phyloP scores from a whole-genome alignment of 92 coral and sea anemone species.

The Pocillopora meandrina region DNA sequence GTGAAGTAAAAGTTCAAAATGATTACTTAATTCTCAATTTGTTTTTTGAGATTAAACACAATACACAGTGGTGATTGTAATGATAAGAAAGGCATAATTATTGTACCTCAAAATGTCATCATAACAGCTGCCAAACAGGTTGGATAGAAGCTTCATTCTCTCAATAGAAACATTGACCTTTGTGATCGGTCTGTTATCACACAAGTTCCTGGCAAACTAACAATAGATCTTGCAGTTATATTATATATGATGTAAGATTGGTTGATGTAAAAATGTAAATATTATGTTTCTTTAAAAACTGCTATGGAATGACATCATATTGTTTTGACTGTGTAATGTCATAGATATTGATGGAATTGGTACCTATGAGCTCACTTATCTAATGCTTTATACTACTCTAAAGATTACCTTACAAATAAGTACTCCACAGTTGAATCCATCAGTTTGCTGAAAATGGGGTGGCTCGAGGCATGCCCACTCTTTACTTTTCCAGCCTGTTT shows the following conservation, averaged over 20 bases:
- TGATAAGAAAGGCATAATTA: background rate
- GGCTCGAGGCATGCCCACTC: slow-evolving; percentile 46
- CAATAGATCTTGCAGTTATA: background rate
- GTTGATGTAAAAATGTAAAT: too few relatives aligned
- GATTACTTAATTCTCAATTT: background rate
- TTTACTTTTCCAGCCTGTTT: background rate
- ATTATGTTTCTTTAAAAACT: too few relatives aligned
- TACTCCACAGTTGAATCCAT: slow-evolving; percentile 45
- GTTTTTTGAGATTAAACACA: background rate
- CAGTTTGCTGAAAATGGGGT: slow-evolving; percentile 48
- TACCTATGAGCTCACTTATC: too few relatives aligned
- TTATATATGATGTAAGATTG: too few relatives aligned
- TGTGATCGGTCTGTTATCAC: too few relatives aligned
- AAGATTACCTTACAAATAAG: slow-evolving; percentile 37
- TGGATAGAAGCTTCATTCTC: too few relatives aligned
- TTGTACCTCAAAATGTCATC: slow-evolving; percentile 33
- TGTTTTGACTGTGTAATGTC: too few relatives aligned
- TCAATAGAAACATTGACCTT: too few relatives aligned
- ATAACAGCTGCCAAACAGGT: too few relatives aligned
- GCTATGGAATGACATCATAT: too few relatives aligned
- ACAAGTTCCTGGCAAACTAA: slow-evolving; percentile 39
- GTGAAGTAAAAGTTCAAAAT: background rate
- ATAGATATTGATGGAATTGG: background rate
- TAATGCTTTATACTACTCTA: background rate
- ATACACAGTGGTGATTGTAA: background rate